These are phyloP conservation scores for Ruditapes philippinarum DNA, from an alignment of 1,140 invertebrate genomes.

Conservation along the genomic window DNA sequence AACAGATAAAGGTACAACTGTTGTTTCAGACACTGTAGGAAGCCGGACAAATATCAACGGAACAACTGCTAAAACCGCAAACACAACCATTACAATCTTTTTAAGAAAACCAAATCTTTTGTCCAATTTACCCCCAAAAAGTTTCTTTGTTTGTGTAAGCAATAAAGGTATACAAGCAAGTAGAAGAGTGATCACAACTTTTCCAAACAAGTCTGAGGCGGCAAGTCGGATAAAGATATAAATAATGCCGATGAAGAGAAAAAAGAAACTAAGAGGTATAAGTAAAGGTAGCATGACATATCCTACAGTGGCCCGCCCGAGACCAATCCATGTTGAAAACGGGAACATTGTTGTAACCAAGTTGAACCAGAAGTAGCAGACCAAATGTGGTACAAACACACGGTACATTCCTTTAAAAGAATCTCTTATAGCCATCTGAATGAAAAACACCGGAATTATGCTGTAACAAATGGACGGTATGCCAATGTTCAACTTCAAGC, in stretches of 20 bases:
- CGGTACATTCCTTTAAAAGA: conserved; percentile 93
- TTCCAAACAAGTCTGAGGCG: conserved; percentile 79
- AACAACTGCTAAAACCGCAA: conserved; percentile 78
- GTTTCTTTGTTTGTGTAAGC: conserved; percentile 78
- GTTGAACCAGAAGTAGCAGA: conserved; percentile 95
- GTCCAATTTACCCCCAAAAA: conserved; percentile 79
- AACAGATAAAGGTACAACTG: conserved; percentile 68
- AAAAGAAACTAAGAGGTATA: conserved; percentile 75
- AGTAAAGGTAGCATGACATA: conserved; percentile 81
- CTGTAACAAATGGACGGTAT: conserved; percentile 92
- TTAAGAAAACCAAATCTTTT: conserved; percentile 73
- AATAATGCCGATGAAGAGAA: conserved; percentile 66
- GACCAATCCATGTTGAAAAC: conserved; percentile 92
- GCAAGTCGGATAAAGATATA: conserved; percentile 74
- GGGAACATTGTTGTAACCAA: conserved; percentile 86
- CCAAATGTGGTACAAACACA: conserved; percentile 93
- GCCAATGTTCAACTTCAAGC: conserved; percentile 79
- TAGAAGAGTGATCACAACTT: conserved; percentile 78
- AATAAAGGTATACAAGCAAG: conserved; percentile 77
- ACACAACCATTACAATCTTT: conserved; percentile 79
- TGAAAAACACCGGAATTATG: conserved; percentile 91
- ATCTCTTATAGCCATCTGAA: conserved; percentile 91
- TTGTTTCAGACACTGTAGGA: conserved; percentile 66
- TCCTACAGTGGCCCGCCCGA: conserved; percentile 91
- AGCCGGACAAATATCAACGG: conserved; percentile 79